Evolutionary conservation across 2,888 invertebrate species (phyloP).

Genomic region (Metalampra italica): DNA sequence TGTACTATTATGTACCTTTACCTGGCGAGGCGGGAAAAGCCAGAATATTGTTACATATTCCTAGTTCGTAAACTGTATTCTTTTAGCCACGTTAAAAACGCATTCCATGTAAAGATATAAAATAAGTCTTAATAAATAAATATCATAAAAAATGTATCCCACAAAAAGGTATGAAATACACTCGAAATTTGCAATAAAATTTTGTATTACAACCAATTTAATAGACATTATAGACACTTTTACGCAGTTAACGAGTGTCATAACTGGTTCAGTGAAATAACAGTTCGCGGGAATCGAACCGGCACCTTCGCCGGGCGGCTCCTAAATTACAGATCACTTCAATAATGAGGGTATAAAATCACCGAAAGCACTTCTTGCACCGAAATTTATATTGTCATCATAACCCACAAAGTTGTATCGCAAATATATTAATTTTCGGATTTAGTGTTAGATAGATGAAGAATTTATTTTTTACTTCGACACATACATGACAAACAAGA

Average conservation of each 20-base stretch:
- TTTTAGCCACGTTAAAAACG: no score
- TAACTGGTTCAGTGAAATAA: constrained; percentile 12
- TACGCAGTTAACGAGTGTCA: constrained; percentile 6
- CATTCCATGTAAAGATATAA: no score
- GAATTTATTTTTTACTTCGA: neutral
- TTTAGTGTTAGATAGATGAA: no score
- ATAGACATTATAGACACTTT: constrained; percentile 6
- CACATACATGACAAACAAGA: no score
- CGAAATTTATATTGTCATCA: constrained; percentile 17
- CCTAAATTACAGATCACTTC: constrained; percentile 23
- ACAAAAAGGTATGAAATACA: no score
- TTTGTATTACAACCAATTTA: neutral
- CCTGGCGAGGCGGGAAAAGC: no score
- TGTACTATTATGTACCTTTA: no score
- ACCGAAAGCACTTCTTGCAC: constrained; percentile 19
- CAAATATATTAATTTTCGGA: neutral
- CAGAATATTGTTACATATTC: no score
- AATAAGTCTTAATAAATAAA: no score
- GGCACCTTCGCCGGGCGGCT: constrained; percentile 10
- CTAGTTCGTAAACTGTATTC: no score
- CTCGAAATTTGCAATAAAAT: no score
- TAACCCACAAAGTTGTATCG: constrained; percentile 4
- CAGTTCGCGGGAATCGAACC: constrained; percentile 12
- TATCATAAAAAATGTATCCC: no score
- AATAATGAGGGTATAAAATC: constrained; percentile 21